These are phyloP conservation scores for Erythrocercus mccallii DNA, from an alignment of 2,113 vertebrate species.

Conservation along the genomic window DNA sequence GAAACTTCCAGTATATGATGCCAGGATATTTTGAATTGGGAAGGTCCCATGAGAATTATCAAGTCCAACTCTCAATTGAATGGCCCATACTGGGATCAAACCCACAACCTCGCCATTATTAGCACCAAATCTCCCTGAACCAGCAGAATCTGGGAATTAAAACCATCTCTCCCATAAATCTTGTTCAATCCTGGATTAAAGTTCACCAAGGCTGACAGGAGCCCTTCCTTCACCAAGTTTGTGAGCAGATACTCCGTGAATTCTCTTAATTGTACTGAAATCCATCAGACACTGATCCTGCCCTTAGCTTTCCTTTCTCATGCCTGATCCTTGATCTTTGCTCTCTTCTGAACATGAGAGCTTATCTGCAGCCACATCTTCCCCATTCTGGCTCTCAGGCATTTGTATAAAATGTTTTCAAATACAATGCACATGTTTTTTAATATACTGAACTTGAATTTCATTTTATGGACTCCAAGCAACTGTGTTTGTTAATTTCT, in stretches of 20 bases:
- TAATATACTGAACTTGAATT: slow-evolving; percentile 20
- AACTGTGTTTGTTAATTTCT: neutral
- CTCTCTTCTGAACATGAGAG: neutral
- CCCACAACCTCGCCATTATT: neutral
- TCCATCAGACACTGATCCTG: neutral
- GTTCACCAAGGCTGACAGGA: neutral
- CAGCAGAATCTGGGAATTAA: neutral
- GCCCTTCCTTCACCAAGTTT: neutral
- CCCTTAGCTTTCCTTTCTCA: neutral
- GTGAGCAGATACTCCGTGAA: neutral
- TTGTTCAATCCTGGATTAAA: neutral
- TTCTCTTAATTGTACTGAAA: neutral
- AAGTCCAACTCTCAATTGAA: neutral
- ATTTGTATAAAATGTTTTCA: neutral
- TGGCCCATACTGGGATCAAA: neutral
- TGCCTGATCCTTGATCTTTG: neutral
- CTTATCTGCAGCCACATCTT: slow-evolving; percentile 23
- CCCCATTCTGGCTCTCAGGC: neutral
- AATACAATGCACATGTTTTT: slow-evolving; percentile 23
- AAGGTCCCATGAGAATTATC: neutral
- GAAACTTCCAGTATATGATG: neutral
- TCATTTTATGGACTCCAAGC: slow-evolving; percentile 1
- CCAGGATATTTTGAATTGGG: neutral
- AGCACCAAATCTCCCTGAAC: neutral
- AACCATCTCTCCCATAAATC: neutral